Evolutionary conservation across 2,113 vertebrate genomes (phyloP).

Genomic region (Danio rerio): DNA sequence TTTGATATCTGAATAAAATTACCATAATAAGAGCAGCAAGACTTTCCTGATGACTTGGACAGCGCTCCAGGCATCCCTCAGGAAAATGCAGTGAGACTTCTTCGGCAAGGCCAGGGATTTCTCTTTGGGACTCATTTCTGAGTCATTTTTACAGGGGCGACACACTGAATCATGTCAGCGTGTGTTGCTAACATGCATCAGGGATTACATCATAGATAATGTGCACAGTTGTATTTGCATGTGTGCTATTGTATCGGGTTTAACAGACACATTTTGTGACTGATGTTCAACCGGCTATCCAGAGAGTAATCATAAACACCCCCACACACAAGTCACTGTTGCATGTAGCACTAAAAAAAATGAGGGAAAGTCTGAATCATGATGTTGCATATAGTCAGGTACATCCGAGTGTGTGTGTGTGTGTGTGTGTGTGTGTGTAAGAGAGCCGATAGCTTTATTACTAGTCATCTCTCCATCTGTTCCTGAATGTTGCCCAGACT

Average conservation of each 20-base stretch:
- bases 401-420: constrained; percentile 24
- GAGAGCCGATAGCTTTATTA: constrained; percentile 23
- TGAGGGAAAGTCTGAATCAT: constrained; percentile 24
- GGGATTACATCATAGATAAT: neutral
- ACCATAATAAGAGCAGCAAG: constrained; percentile 1
- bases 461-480: constrained; percentile 32
- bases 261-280: neutral
- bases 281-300: neutral
- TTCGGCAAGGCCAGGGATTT: neutral
- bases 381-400: constrained; percentile 20
- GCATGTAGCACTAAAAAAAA: neutral
- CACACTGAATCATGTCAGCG: neutral
- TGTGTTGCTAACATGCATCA: neutral
- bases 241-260: neutral
- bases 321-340: neutral
- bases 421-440: constrained; percentile 16
- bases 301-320: neutral
- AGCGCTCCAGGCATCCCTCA: constrained; percentile 25
- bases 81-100: constrained; percentile 31
- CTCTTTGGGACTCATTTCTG: constrained; percentile 2
- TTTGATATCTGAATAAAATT: constrained; percentile 1
- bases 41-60: constrained; percentile 24
- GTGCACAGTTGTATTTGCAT: neutral
- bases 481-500: constrained; percentile 31
- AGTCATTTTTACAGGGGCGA: neutral